Conservation (phyloP, 2,113 vertebrate species). For the Barnardius zonarius region DNA sequence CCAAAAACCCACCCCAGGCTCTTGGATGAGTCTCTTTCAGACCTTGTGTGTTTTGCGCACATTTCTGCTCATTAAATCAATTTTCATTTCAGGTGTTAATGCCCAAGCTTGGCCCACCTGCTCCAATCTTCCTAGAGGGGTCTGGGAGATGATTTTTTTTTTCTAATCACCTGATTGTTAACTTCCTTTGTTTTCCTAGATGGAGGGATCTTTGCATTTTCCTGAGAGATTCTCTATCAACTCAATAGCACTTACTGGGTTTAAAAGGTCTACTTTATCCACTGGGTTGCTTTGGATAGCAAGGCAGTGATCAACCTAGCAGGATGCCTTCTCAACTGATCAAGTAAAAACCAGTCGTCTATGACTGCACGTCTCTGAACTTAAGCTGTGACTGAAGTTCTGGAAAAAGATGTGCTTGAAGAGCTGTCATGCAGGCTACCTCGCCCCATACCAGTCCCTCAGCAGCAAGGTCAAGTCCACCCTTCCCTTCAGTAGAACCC, state of each 20-base stretch:
- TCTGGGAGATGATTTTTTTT: neutral
- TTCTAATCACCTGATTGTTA: neutral
- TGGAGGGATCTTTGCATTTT: neutral
- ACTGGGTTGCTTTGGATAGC: neutral
- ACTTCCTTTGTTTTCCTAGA: neutral
- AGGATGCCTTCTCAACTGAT: neutral
- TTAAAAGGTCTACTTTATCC: neutral
- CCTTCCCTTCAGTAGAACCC: neutral
- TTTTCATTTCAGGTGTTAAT: neutral
- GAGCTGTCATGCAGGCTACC: neutral
- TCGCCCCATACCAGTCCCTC: rapidly evolving
- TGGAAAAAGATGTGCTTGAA: neutral
- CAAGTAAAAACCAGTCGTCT: neutral
- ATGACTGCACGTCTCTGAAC: neutral
- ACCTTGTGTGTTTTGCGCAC: neutral
- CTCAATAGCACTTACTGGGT: neutral
- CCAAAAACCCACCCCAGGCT: neutral
- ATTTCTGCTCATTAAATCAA: neutral
- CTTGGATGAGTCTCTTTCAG: neutral
- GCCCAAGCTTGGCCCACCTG: neutral
- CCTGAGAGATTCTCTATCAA: neutral
- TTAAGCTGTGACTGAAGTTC: neutral
- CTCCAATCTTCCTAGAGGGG: neutral
- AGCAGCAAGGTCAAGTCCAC: neutral
- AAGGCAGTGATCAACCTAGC: neutral